Base-by-base conservation (phyloP, 2,797 vertebrate genomes). In the Coracias cyanogaster region DNA sequence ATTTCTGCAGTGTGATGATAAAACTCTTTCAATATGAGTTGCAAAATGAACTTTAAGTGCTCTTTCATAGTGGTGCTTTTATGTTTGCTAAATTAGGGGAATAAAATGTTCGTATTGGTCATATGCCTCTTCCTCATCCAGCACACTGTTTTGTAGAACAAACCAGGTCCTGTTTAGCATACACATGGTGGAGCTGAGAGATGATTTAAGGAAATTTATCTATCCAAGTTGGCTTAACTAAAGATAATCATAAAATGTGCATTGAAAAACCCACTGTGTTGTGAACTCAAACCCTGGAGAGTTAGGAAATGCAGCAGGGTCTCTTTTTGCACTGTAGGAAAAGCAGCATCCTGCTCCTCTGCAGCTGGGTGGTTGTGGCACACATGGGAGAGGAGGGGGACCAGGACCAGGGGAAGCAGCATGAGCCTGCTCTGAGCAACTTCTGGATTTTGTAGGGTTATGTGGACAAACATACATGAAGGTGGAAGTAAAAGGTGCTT, bases 11-110 rank as follows among this genome's bases (percentile, higher is more conserved):
- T 14, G 35, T 61, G 45, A 83, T 92, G 90, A 79, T 93, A 90
- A 92, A 43, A 95, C 52, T 83, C 76, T 90, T 92, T 95, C 92
- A 90, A 15, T 86, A 58, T 83, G 86, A 91, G 70, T 82, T 93
- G 82, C 79, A 96, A 79, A 94, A 77, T 16, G 61, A 83, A 52
- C 91, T 91, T 95, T 46, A 94, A 87, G 64, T 33, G 15, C 49
- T 54, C 65, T 93, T 92, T 93, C 84, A 90, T 58, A 90, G 65
- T 67, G 19, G 62, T 79, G 51, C 76, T 95, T 93, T 93, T 90
- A 91, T 79, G 85, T 78, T 79, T 21, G 10, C 80, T 90, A 82
- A 93, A 83, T 21, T 16, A 46, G 41, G 39, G 64, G 80, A 89
- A 85, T 67, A 86, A 91, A 94, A 90, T 79, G 84, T 74, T 95